These are phyloP conservation scores for Chrysaora quinquecirrha DNA, from an alignment of 30 jellyfish, hydroid and myxozoan species.

Conservation along the genomic window DNA sequence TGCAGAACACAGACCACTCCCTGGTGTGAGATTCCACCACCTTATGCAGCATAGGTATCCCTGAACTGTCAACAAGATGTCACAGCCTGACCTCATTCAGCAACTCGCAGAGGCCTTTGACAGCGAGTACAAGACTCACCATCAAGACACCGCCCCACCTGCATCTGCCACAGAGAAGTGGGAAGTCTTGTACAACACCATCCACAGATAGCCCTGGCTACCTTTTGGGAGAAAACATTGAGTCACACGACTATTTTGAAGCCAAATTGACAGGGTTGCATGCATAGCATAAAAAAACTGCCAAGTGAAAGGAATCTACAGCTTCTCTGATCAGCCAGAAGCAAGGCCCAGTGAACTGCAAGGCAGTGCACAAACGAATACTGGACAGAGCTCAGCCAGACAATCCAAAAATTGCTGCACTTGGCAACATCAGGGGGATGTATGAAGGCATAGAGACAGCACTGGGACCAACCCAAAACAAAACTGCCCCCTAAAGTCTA, in stretches of 20 bases:
- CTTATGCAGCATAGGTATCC: not conserved
- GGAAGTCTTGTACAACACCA: slow-evolving; percentile 3
- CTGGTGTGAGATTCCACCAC: slow-evolving; percentile 26
- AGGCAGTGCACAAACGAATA: slow-evolving; percentile 44
- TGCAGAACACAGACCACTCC: slow-evolving; percentile 67
- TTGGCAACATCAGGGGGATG: slow-evolving; percentile 38
- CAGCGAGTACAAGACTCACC: not conserved
- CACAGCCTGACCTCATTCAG: slow-evolving; percentile 5
- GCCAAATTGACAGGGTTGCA: slow-evolving; percentile 6
- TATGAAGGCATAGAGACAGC: slow-evolving; percentile 56
- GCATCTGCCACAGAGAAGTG: slow-evolving; percentile 21
- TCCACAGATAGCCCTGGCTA: slow-evolving; percentile 33
- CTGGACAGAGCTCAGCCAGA: slow-evolving; percentile 41
- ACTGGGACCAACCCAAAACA: slow-evolving; percentile 29
- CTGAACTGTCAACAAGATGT: slow-evolving; percentile 15
- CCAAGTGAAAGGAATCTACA: slow-evolving; percentile 21
- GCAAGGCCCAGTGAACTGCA: slow-evolving; percentile 23
- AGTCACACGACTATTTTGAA: slow-evolving; percentile 33
- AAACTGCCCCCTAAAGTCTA: slow-evolving; percentile 37
- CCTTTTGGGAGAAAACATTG: slow-evolving; percentile 22
- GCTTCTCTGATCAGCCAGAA: slow-evolving; percentile 25
- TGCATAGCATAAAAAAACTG: not conserved
- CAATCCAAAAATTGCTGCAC: slow-evolving; percentile 17
- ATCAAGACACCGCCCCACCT: too few species aligned
- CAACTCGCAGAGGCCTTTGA: slow-evolving; percentile 10